These are phyloP conservation scores for Nymphalis c-album DNA, from an alignment of 2,888 invertebrate genomes.

Conservation along the genomic window DNA sequence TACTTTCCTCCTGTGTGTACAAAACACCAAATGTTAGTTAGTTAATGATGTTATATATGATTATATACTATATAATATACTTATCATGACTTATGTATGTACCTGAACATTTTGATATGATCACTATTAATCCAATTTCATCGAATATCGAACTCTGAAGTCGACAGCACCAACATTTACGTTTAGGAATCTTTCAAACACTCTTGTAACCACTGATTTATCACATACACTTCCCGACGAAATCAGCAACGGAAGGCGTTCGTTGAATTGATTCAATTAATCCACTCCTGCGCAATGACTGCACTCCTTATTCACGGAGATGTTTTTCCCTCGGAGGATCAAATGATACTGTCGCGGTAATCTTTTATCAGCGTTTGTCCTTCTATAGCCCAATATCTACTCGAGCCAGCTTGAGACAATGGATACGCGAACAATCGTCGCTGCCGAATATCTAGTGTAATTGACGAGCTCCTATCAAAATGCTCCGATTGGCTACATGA, in stretches of 20 bases:
- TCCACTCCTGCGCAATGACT: constrained; percentile 42
- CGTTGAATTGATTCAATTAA: constrained; percentile 75
- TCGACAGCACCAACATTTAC: constrained; percentile 40
- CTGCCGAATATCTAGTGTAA: constrained; percentile 55
- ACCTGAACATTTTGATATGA: constrained; percentile 43
- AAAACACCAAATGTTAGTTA: no score
- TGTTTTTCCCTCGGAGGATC: constrained; percentile 61
- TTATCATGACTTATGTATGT: constrained; percentile 15
- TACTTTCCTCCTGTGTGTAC: no score
- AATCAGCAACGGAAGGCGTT: constrained; percentile 69
- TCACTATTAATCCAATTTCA: constrained; percentile 33
- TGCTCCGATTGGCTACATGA: constrained; percentile 65
- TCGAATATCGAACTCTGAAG: constrained; percentile 39
- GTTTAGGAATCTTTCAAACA: constrained; percentile 30
- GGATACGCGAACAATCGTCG: constrained; percentile 55
- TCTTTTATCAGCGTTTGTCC: constrained; percentile 73
- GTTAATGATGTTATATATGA: background rate
- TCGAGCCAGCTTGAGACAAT: constrained; percentile 60
- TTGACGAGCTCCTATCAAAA: constrained; percentile 60
- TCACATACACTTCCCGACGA: constrained; percentile 41
- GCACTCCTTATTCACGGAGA: constrained; percentile 44
- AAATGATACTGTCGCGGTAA: constrained; percentile 71
- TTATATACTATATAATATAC: background rate
- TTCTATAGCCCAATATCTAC: constrained; percentile 55
- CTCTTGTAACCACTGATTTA: constrained; percentile 29